Base-by-base conservation (phyloP, 2,797 vertebrate genomes). In the Florisuga fusca region DNA sequence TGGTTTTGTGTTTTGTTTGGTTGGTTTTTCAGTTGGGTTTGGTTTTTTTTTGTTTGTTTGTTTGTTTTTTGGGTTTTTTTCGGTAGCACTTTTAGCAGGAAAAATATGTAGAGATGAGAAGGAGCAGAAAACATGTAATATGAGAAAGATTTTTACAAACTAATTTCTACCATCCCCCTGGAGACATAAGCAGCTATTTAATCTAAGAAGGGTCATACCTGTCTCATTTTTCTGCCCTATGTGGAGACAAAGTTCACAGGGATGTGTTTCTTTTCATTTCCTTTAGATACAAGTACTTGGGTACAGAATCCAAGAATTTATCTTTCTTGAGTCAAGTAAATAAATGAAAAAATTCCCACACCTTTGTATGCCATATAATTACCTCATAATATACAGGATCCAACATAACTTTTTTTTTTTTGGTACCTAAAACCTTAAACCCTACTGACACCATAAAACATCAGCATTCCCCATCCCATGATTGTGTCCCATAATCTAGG, bases 401-500 rank as follows among this genome's bases (percentile, higher is more conserved):
- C 80, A 83, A 58, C 84, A 83, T 53, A 29, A 51, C 53, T 19
- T 74, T 33, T 41, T 38, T 59, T 73, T 87, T 66, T 84, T 82
- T 66, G 10, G 13, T 50, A 81, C 61, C 92, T 87, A 54, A 95
- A 96, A 82, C 91, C 96, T 91, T 78, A 94, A 93, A 77, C 89
- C 89, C 68, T 73, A 48, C 64, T 84, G 91, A 90, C 75, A 72
- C 79, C 93, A 91, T 97, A 97, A 97, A 94, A 54, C 94, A 96
- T 78, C 26, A 0, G 59, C 8, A 0, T 38, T 55, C 67, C 55
- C 68, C 83, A 55, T 75, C 55, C 26, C 63, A 18, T 85, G 82
- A 95, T 86, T 45, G 23, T 95, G 93, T 59, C 88, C 76, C 83
- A 43, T 95, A 92, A 96, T 97, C 93, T 63, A 78, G 46, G 38